A percentile compares a stretch with the other conserved stretches of the same genome.
phyloP scores from a whole-genome alignment of 2,888 invertebrate genomes.

The Parnassius glacialis region DNA sequence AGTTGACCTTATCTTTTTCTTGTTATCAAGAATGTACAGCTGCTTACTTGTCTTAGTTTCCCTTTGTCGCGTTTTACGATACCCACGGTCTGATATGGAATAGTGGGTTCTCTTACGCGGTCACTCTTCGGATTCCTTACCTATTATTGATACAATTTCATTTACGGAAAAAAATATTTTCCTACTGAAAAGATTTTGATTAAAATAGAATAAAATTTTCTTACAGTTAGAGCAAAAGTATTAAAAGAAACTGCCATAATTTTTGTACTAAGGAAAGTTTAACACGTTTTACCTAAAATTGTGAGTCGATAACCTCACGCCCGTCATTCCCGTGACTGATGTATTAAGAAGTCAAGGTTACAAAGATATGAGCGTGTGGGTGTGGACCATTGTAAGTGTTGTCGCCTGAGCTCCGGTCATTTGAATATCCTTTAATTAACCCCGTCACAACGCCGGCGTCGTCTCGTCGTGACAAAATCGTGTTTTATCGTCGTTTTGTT shows the following conservation, averaged over 20 bases:
- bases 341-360: slow-evolving; percentile 36
- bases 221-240: not conserved
- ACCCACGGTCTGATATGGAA: no score
- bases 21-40: no score
- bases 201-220: no score
- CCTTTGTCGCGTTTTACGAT: no score
- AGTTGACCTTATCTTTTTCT: no score
- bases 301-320: slow-evolving; percentile 23
- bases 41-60: no score
- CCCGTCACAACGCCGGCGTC: slow-evolving; percentile 24
- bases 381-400: slow-evolving; percentile 32
- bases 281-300: not conserved
- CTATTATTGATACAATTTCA: no score
- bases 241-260: not conserved
- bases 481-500: slow-evolving; percentile 16
- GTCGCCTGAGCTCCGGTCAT: slow-evolving; percentile 34
- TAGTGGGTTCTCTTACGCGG: no score
- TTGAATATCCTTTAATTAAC: slow-evolving; percentile 42
- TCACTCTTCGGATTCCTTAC: no score
- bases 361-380: slow-evolving; percentile 26
- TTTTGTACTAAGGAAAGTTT: not conserved
- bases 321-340: slow-evolving; percentile 20
- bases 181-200: no score
- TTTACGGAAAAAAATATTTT: no score
- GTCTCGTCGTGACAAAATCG: slow-evolving; percentile 13